Base-by-base conservation (phyloP, 53 echinoderm and acorn worm species). In the Pentamera pediparva region DNA sequence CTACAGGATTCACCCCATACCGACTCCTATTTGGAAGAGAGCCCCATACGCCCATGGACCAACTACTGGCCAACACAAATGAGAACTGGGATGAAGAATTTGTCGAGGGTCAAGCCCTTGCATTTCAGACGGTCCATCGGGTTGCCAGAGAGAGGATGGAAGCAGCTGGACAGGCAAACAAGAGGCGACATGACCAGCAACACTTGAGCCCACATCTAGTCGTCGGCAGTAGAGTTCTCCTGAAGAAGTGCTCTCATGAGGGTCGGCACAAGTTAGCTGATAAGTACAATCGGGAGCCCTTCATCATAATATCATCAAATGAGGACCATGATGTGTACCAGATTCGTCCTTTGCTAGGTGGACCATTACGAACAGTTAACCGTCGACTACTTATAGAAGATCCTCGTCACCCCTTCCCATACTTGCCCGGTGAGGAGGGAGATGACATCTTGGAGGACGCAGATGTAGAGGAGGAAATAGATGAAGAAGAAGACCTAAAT, bases 331-430 rank as follows among this genome's bases (percentile, higher is more conserved):
- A 56, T 56, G 57, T 56, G 9, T 56, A 56, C 27, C 27, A 28
- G 3, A 25, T 56, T 29, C 57, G 57, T 25, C 83, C 88, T 12
- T 45, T 79, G 11, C 59, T 79, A 27, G 88, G 88, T 2, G 88
- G 88, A 25, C 35, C 69, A 11, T n/a, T n/a, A n/a, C n/a, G n/a
- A n/a, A n/a, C n/a, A 41, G 43, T 41, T 15, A 41, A 41, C 43
- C 43, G 43, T 41, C 43, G 43, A 10, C 43, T 41, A 9, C 43
- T 53, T 18, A 53, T 53, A 8, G 12, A 13, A 53, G 54, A 53
- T 2, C 54, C 54, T 18, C 54, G 54, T 26, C 54, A 53, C 7
- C 54, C 54, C 54, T 18, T 53, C 25, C 54, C 54, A 9, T 53
- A 53, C 54, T 53, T 53, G 54, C 54, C 54, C 19, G 62, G 1